These are phyloP conservation scores for Psilopsiagon aymara DNA, from an alignment of 2,113 vertebrate species.

Conservation along the genomic window DNA sequence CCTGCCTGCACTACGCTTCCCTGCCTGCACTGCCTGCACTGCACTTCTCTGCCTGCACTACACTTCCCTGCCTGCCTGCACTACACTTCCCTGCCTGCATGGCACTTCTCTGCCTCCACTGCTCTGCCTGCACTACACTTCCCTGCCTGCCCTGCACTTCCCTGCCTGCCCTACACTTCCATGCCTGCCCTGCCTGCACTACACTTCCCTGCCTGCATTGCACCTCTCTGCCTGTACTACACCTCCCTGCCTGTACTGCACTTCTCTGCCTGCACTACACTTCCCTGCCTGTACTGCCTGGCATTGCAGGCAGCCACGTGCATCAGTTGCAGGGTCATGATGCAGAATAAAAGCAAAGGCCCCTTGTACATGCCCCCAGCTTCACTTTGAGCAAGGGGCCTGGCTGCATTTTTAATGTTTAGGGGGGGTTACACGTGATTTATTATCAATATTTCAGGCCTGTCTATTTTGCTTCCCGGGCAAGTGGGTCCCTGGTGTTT, in stretches of 20 bases:
- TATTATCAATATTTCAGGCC: neutral
- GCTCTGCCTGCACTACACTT: too few species aligned
- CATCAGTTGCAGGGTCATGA: fast-evolving
- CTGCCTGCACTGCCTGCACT: too few species aligned
- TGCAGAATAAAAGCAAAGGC: neutral
- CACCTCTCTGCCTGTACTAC: neutral
- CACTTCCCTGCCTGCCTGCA: too few species aligned
- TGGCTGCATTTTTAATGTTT: neutral
- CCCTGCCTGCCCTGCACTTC: too few species aligned
- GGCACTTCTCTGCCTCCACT: too few species aligned
- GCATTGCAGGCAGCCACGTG: neutral
- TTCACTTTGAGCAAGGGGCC: neutral
- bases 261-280: too few species aligned
- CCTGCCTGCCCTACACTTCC: neutral
- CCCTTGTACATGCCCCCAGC: neutral
- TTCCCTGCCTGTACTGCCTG: neutral
- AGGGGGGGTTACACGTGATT: neutral
- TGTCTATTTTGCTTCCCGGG: neutral
- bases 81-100: neutral
- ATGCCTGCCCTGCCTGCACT: too few species aligned
- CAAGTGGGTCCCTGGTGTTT: fast-evolving
- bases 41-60: too few species aligned
- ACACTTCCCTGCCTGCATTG: too few species aligned
- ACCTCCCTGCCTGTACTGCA: too few species aligned
- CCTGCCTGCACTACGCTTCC: too few species aligned